Evolutionary conservation across 2,113 vertebrate species (phyloP).

Genomic region (Sprattus sprattus): DNA sequence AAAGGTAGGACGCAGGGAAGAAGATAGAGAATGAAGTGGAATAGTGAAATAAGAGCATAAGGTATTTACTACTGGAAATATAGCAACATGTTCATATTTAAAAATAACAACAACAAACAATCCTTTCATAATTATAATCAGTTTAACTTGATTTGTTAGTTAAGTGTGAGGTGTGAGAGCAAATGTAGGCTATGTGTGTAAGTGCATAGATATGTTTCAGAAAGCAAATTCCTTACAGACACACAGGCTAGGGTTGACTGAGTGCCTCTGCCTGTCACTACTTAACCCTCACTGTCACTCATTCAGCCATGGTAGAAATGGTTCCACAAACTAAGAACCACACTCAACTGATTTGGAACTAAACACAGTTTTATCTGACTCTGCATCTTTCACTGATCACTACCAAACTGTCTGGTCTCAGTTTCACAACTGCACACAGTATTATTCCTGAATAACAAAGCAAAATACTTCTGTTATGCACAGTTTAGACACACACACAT

Average conservation of each 20-base stretch:
- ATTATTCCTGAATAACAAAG: not conserved
- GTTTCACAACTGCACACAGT: not conserved
- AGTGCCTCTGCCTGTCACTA: conserved; percentile 3
- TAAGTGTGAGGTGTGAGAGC: not conserved
- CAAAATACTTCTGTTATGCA: not conserved
- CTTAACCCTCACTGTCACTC: not conserved
- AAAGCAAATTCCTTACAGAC: conserved; percentile 1
- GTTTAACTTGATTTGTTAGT: no score
- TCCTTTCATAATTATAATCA: no score
- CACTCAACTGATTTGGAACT: not conserved
- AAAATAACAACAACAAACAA: not conserved
- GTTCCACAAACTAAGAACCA: not conserved
- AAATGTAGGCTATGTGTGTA: not conserved
- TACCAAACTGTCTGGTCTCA: not conserved
- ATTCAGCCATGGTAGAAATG: not conserved
- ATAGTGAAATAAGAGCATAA: not conserved
- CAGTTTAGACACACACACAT: conserved; percentile 9
- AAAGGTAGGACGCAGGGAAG: no score
- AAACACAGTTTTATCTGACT: not conserved
- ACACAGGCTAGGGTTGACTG: not conserved
- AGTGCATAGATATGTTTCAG: not conserved
- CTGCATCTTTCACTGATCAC: not conserved
- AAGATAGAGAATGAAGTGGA: conserved; percentile 21
- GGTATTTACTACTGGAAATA: not conserved
- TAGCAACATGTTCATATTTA: not conserved